Percentiles rank a stretch among this genome's conserved stretches.
These are phyloP conservation scores for Semnornis frantzii DNA, from an alignment of 2,113 vertebrate genomes.

Conservation along the genomic window DNA sequence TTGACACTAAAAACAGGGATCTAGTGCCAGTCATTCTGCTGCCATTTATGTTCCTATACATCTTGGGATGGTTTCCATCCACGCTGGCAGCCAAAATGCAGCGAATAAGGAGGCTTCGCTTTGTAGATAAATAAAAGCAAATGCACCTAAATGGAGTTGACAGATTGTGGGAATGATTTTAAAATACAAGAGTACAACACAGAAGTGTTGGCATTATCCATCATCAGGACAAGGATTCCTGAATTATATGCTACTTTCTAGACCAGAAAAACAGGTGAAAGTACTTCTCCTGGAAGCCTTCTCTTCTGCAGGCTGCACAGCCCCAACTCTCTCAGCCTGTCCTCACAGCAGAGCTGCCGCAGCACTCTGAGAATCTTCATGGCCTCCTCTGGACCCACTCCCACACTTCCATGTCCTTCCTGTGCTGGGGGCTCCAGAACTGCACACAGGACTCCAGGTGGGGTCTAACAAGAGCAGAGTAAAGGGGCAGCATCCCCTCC, in stretches of 20 bases:
- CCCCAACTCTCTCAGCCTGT: too few species aligned
- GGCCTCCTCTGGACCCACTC: too few species aligned
- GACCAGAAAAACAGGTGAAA: not conserved
- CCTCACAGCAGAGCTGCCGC: too few species aligned
- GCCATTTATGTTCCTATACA: slow-evolving; percentile 52
- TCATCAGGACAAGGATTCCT: slow-evolving; percentile 3
- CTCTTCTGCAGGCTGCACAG: too few species aligned
- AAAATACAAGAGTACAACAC: slow-evolving; percentile 14
- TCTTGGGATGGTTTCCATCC: slow-evolving; percentile 66
- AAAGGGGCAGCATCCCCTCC: too few species aligned
- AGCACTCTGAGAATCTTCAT: too few species aligned
- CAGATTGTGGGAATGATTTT: slow-evolving; percentile 38
- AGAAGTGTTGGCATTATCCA: slow-evolving; percentile 22
- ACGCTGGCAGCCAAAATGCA: slow-evolving; percentile 52
- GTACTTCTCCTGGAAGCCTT: not conserved
- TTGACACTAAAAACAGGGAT: slow-evolving; percentile 70
- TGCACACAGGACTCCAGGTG: too few species aligned
- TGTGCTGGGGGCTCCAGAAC: too few species aligned
- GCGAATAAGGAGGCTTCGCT: slow-evolving; percentile 51
- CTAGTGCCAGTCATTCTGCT: slow-evolving; percentile 67
- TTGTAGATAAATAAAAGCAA: slow-evolving; percentile 69
- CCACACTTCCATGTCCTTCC: too few species aligned
- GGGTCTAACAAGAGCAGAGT: too few species aligned
- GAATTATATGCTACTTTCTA: not conserved
- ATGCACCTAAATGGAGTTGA: slow-evolving; percentile 46